These are phyloP conservation scores for Elanus axillaris DNA, from an alignment of 2,113 vertebrate genomes.

Conservation along the genomic window DNA sequence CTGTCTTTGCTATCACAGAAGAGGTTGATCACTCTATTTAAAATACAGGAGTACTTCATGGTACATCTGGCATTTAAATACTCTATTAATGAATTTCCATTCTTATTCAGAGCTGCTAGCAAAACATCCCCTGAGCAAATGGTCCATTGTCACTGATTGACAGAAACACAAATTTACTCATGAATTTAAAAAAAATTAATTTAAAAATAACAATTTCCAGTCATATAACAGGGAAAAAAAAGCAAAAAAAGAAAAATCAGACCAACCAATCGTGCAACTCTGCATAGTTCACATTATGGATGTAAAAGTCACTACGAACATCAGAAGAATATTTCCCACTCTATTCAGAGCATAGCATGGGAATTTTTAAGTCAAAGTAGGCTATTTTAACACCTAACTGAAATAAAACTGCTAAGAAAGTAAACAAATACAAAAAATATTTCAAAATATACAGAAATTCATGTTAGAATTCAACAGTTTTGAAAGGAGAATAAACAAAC, in stretches of 20 bases:
- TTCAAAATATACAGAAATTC: background rate
- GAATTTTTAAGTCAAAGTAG: background rate
- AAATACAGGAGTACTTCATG: background rate
- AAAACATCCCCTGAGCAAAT: background rate
- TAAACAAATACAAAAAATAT: background rate
- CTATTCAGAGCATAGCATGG: background rate
- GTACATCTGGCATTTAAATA: conserved; percentile 28
- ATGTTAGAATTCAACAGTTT: background rate
- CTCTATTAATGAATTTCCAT: background rate
- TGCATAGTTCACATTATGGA: background rate
- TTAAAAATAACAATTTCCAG: background rate
- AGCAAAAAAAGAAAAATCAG: background rate
- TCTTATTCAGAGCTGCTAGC: background rate
- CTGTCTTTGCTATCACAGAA: background rate
- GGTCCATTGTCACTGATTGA: background rate
- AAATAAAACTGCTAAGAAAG: background rate
- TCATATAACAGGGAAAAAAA: background rate
- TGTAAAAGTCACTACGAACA: background rate
- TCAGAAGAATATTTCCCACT: background rate
- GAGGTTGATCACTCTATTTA: conserved; percentile 11
- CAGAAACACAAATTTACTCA: background rate
- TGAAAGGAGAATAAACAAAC: background rate
- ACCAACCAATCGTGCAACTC: background rate
- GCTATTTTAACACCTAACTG: background rate
- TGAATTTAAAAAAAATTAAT: background rate